Conservation (phyloP, 2,113 vertebrate species). For the Odobenus rosmarus region DNA sequence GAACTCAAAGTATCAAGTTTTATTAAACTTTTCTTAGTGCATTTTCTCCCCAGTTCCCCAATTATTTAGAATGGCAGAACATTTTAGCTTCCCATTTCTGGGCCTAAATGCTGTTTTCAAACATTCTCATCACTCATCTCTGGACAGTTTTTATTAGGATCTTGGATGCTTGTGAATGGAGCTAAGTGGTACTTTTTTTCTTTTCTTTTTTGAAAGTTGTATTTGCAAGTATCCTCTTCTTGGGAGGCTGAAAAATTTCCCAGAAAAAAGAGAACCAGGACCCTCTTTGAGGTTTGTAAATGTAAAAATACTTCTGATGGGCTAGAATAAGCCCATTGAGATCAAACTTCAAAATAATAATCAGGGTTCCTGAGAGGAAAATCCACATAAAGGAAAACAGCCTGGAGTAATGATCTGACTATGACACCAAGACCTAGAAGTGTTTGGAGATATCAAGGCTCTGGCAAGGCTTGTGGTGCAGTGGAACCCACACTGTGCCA, state of each 20-base stretch:
- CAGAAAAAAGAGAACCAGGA: background rate
- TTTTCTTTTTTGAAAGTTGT: background rate
- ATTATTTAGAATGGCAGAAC: background rate
- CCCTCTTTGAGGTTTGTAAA: background rate
- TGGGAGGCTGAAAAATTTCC: background rate
- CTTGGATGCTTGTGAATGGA: background rate
- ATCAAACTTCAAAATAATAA: background rate
- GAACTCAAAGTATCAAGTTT: background rate
- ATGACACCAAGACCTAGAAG: background rate
- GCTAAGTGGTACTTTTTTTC: background rate
- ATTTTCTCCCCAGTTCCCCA: background rate
- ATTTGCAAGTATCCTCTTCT: background rate
- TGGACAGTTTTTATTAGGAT: background rate
- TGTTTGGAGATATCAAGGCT: background rate
- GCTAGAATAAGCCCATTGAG: background rate
- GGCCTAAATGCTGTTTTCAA: background rate
- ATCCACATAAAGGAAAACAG: background rate
- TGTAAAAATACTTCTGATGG: background rate
- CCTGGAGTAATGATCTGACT: background rate
- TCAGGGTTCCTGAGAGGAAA: background rate
- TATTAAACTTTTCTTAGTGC: background rate
- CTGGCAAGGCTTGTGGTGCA: no score
- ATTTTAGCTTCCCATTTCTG: background rate
- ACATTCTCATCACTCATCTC: background rate
- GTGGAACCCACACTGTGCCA: background rate